Conservation (phyloP, 2,888 invertebrate genomes). For the Boloria euphrosyne region DNA sequence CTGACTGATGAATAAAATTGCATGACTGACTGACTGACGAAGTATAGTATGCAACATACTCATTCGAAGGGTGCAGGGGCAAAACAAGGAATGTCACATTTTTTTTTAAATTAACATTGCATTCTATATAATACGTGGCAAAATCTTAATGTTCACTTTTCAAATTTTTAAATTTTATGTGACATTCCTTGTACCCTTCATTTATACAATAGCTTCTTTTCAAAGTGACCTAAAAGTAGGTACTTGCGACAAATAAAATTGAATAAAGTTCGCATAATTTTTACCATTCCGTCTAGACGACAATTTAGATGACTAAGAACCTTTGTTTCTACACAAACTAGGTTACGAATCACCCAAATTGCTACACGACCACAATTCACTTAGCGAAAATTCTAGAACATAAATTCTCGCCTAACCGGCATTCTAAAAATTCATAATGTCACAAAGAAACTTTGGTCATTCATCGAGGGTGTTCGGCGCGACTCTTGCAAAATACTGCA, state of each 20-base stretch:
- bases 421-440: slow-evolving; percentile 36
- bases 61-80: too few species aligned
- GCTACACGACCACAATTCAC: slow-evolving; percentile 22
- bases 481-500: slow-evolving; percentile 32
- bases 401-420: slow-evolving; percentile 35
- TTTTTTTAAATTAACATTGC: too few species aligned
- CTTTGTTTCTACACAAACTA: slow-evolving; percentile 31
- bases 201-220: slow-evolving; percentile 10
- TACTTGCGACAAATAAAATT: slow-evolving; percentile 28
- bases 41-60: too few species aligned
- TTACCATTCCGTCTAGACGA: slow-evolving; percentile 36
- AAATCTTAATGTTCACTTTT: too few species aligned
- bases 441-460: slow-evolving; percentile 35
- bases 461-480: slow-evolving; percentile 11
- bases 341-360: slow-evolving; percentile 51
- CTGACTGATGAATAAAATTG: too few species aligned
- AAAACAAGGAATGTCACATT: too few species aligned
- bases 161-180: too few species aligned
- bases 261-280: slow-evolving; percentile 37
- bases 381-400: slow-evolving; percentile 46
- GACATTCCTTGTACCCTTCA: too few species aligned
- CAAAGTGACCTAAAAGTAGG: slow-evolving; percentile 26
- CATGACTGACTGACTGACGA: neutral
- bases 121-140: too few species aligned
- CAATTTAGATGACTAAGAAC: slow-evolving; percentile 35